Evolutionary conservation across 2,797 vertebrate genomes (phyloP).

Genomic region (Tapirus indicus): DNA sequence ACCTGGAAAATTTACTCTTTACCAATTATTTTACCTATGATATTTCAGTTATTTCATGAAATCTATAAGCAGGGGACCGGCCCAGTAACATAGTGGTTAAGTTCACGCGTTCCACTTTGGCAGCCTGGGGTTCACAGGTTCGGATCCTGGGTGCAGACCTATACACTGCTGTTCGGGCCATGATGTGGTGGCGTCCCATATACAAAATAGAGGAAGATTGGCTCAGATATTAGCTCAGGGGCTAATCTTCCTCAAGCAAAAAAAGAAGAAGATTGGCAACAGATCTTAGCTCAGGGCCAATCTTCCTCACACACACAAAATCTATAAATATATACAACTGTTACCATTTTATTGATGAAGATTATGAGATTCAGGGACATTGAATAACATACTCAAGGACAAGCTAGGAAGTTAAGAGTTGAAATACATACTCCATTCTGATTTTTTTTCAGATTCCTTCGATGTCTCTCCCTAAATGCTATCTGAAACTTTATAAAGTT

Average conservation of each 20-base stretch:
- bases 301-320: no score
- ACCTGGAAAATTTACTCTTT: background rate
- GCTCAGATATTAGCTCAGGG: no score
- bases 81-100: no score
- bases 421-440: background rate
- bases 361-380: background rate
- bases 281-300: no score
- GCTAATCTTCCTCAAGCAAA: no score
- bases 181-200: no score
- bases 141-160: no score
- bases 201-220: no score
- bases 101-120: no score
- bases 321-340: background rate
- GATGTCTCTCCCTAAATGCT: constrained; percentile 10
- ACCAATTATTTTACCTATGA: background rate
- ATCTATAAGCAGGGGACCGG: background rate
- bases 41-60: background rate
- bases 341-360: background rate
- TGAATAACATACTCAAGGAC: background rate
- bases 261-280: no score
- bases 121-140: no score
- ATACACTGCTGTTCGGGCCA: no score
- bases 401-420: background rate
- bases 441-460: background rate
- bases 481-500: background rate